These are phyloP conservation scores for Rhagonycha fulva DNA, from an alignment of 2,888 invertebrate genomes.

Conservation along the genomic window DNA sequence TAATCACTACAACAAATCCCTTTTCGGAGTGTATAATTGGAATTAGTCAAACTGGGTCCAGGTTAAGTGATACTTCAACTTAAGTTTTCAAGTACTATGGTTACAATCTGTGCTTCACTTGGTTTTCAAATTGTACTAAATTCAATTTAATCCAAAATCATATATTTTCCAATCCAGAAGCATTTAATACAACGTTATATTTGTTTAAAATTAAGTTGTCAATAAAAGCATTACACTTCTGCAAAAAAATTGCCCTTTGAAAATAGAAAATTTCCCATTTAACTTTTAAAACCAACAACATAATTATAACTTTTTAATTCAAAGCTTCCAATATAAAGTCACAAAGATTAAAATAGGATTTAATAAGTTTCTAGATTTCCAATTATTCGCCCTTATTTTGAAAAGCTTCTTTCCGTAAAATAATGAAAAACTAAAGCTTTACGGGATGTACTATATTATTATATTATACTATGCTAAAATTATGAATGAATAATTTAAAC, in stretches of 20 bases:
- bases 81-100: no score
- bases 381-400: not conserved
- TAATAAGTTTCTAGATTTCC: not conserved
- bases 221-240: not conserved
- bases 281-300: not conserved
- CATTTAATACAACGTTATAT: no score
- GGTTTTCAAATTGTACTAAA: no score
- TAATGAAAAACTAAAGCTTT: not conserved
- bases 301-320: not conserved
- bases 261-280: not conserved
- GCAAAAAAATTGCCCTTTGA: not conserved
- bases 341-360: not conserved
- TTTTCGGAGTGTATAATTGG: no score
- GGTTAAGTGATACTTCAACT: no score
- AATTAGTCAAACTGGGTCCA: no score
- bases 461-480: not conserved
- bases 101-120: no score
- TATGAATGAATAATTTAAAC: not conserved
- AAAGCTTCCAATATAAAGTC: not conserved
- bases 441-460: not conserved
- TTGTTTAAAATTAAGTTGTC: not conserved
- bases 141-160: no score
- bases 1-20: no score
- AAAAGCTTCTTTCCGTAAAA: not conserved
- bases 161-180: no score